Conservation (phyloP, 1,140 invertebrate species). For the Magallana ariakensis region DNA sequence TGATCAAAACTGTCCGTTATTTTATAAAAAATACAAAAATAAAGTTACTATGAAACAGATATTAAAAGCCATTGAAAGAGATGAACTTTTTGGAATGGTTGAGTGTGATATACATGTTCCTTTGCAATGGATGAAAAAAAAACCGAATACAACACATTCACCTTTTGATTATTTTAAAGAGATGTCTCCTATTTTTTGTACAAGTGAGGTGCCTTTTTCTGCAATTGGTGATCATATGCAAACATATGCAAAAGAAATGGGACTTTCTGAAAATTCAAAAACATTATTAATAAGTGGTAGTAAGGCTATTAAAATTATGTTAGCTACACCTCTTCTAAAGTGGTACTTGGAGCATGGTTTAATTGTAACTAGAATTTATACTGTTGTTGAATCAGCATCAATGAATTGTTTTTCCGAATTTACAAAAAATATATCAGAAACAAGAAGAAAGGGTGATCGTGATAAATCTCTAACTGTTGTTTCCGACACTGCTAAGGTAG, state of each 20-base stretch:
- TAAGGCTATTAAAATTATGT: constrained; percentile 50
- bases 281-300: constrained; percentile 51
- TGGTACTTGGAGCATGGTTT: constrained; percentile 59
- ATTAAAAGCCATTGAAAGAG: background rate
- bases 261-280: constrained; percentile 40
- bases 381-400: constrained; percentile 53
- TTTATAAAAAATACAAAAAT: constrained; percentile 42
- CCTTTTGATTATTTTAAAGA: constrained; percentile 42
- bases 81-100: constrained; percentile 52
- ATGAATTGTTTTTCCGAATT: constrained; percentile 46
- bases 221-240: constrained; percentile 57
- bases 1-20: background rate
- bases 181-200: constrained; percentile 57
- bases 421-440: constrained; percentile 42
- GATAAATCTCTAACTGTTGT: constrained; percentile 46
- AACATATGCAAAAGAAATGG: background rate
- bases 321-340: constrained; percentile 52
- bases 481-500: constrained; percentile 55
- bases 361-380: constrained; percentile 40
- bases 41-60: constrained; percentile 35
- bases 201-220: constrained; percentile 45
- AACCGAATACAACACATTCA: background rate
- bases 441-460: constrained; percentile 48
- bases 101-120: constrained; percentile 56
- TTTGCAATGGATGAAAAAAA: background rate